Conservation (phyloP, 2,113 vertebrate genomes). For the Apus apus region DNA sequence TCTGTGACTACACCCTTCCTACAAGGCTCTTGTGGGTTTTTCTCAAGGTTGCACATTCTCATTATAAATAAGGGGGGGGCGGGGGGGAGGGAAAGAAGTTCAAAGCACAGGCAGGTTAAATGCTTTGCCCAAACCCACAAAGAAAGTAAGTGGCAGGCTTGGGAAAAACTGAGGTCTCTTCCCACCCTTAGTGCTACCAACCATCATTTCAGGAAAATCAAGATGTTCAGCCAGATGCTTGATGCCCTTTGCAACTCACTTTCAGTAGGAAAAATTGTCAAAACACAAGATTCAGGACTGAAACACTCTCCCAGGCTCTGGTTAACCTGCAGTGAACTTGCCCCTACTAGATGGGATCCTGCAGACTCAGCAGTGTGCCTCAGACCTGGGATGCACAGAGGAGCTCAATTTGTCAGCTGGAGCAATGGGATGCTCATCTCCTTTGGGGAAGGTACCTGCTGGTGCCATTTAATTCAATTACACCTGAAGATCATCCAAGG, state of each 20-base stretch:
- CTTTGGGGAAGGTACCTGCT: background rate
- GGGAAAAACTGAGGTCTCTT: background rate
- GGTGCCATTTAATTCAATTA: background rate
- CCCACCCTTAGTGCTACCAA: background rate
- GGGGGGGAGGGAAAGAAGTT: too few relatives aligned
- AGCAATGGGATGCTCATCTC: background rate
- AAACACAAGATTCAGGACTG: accelerated
- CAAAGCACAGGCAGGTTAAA: background rate
- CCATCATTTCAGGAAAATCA: background rate
- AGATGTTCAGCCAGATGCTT: background rate
- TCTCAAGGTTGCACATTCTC: background rate
- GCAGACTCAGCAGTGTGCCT: background rate
- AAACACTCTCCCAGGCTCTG: background rate
- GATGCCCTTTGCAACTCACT: background rate
- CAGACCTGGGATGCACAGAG: background rate
- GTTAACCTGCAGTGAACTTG: background rate
- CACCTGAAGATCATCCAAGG: accelerated
- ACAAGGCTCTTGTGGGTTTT: background rate
- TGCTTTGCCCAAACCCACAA: background rate
- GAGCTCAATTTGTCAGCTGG: background rate
- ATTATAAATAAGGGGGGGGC: background rate
- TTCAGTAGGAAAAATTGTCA: background rate
- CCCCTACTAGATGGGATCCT: accelerated
- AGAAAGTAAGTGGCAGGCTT: background rate
- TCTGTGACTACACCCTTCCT: background rate